These are phyloP conservation scores for Zelleria hepariella DNA, from an alignment of 2,888 invertebrate species.

Conservation along the genomic window DNA sequence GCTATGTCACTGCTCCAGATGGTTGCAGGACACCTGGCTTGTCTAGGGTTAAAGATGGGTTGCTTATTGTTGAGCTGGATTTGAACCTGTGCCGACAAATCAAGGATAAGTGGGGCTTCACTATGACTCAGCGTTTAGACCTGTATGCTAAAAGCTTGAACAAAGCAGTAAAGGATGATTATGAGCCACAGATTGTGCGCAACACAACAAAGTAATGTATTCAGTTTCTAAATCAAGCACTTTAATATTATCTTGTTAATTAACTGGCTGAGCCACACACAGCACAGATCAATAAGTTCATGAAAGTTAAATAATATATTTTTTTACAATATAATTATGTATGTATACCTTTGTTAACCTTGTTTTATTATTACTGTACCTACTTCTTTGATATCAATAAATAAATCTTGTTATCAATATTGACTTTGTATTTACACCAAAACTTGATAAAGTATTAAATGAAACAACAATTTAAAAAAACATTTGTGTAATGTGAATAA, in stretches of 20 bases:
- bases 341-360: background rate
- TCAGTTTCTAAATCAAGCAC: background rate
- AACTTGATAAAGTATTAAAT: slow-evolving; percentile 24
- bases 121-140: slow-evolving; percentile 95
- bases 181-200: slow-evolving; percentile 38
- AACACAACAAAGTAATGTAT: too few relatives aligned
- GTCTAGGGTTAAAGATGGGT: slow-evolving; percentile 85
- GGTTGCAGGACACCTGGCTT: slow-evolving; percentile 91
- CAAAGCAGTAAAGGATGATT: slow-evolving; percentile 42
- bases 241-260: too few relatives aligned
- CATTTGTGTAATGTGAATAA: slow-evolving; percentile 68
- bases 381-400: too few relatives aligned
- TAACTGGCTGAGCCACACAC: too few relatives aligned
- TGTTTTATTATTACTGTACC: background rate
- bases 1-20: slow-evolving; percentile 95
- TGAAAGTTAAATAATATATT: too few relatives aligned
- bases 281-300: too few relatives aligned
- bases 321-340: too few relatives aligned
- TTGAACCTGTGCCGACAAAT: slow-evolving; percentile 95
- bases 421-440: background rate
- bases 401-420: background rate
- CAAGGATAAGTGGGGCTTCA: slow-evolving; percentile 96
- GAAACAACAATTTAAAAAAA: slow-evolving; percentile 50
- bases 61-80: slow-evolving; percentile 91
- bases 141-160: slow-evolving; percentile 86